Evolutionary conservation across 2,888 invertebrate species (phyloP).

Genomic region (Amphiduros pacificus): DNA sequence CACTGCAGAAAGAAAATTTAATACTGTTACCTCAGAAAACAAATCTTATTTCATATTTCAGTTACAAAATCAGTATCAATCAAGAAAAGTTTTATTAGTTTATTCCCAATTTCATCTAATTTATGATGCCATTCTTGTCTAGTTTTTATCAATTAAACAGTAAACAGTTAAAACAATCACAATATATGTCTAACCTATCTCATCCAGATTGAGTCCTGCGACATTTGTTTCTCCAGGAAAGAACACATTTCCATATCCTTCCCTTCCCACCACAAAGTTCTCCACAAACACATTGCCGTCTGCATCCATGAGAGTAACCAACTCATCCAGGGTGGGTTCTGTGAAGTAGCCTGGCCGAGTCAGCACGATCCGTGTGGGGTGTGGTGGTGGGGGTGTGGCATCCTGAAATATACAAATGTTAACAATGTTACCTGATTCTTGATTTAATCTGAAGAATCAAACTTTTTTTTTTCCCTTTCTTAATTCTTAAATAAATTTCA

Average conservation of each 20-base stretch:
- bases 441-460: too few species aligned
- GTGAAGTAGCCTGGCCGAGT: constrained; percentile 87
- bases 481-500: too few species aligned
- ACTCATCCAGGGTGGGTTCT: constrained; percentile 80
- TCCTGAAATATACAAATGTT: too few species aligned
- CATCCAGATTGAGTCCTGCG: constrained; percentile 81
- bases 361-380: constrained; percentile 75
- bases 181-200: constrained; percentile 68
- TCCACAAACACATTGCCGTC: constrained; percentile 82
- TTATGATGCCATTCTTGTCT: background rate
- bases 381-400: constrained; percentile 32
- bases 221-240: constrained; percentile 84
- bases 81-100: background rate
- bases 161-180: background rate
- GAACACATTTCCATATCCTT: constrained; percentile 87
- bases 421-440: too few species aligned
- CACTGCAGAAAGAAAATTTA: constrained; percentile 64
- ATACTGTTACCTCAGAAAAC: background rate
- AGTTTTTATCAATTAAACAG: background rate
- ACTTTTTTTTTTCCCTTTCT: too few species aligned
- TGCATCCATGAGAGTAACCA: constrained; percentile 67
- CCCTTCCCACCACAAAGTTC: constrained; percentile 84
- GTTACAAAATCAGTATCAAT: background rate
- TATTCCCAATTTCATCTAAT: too few species aligned
- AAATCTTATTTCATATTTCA: background rate